Percentiles rank a stretch among this genome's conserved stretches.
Conservation (phyloP, 2,797 vertebrate genomes). For the Chlorospingus semifuscus region DNA sequence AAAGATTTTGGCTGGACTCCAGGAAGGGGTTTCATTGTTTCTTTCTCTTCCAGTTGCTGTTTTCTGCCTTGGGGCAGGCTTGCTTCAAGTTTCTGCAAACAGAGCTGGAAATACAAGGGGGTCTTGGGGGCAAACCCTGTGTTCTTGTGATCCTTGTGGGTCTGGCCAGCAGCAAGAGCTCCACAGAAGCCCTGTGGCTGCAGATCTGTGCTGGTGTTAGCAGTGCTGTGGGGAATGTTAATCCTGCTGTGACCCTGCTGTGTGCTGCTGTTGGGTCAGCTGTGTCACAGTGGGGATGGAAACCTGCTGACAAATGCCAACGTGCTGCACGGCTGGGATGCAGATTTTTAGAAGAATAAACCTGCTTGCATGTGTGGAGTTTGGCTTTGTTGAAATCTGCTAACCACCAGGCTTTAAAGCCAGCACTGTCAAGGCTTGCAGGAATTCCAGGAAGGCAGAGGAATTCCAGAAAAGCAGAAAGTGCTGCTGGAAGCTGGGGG, state of each 20-base stretch:
- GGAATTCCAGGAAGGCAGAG: background rate
- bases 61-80: background rate
- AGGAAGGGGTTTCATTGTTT: background rate
- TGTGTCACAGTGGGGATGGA: background rate
- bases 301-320: slow-evolving; percentile 37
- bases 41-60: background rate
- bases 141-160: background rate
- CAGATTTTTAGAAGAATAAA: slow-evolving; percentile 21
- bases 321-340: background rate
- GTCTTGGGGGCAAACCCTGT: accelerated
- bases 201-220: slow-evolving; percentile 2
- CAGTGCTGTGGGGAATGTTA: slow-evolving; percentile 42
- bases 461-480: background rate
- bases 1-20: slow-evolving; percentile 31
- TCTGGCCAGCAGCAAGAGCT: background rate
- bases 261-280: slow-evolving; percentile 21
- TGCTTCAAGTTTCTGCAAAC: background rate
- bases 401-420: background rate
- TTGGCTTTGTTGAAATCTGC: slow-evolving; percentile 42
- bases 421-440: background rate
- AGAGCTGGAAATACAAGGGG: background rate
- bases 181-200: background rate
- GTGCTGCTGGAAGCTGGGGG: background rate
- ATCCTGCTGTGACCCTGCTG: background rate
- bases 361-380: background rate